These are phyloP conservation scores for Azorinus chamasolen DNA, from an alignment of 2,888 invertebrate genomes.

Conservation along the genomic window DNA sequence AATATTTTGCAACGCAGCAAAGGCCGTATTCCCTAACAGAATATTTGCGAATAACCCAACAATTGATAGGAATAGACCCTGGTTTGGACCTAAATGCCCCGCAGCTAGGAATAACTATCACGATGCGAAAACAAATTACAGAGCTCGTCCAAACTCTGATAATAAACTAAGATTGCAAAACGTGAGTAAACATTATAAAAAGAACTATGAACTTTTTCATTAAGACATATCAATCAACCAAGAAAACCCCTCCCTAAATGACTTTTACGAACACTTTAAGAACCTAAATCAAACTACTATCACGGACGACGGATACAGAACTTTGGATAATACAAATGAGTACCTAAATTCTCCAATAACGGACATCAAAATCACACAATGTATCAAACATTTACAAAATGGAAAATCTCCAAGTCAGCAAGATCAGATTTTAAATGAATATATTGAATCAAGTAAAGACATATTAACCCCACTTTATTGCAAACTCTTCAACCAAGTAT, in stretches of 20 bases:
- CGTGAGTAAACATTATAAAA: slow-evolving; percentile 9
- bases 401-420: neutral
- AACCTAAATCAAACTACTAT: slow-evolving; percentile 6
- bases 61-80: slow-evolving; percentile 15
- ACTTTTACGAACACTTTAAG: slow-evolving; percentile 11
- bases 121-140: slow-evolving; percentile 7
- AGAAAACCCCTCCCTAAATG: neutral
- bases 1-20: slow-evolving; percentile 9
- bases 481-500: neutral
- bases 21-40: neutral
- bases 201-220: slow-evolving; percentile 8
- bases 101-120: slow-evolving; percentile 7
- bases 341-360: neutral
- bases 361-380: neutral
- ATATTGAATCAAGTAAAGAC: neutral
- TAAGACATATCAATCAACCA: neutral
- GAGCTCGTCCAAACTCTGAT: neutral
- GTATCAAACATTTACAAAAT: neutral
- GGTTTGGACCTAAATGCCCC: slow-evolving; percentile 20
- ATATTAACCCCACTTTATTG: neutral
- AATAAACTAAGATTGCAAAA: neutral
- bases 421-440: slow-evolving; percentile 3
- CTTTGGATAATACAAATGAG: no score
- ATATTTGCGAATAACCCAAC: neutral
- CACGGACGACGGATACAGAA: no score